Evolutionary conservation across 2,888 invertebrate species (phyloP), one percentile per base, ranked within the genome.

Genomic region (Leucoma salicis): DNA sequence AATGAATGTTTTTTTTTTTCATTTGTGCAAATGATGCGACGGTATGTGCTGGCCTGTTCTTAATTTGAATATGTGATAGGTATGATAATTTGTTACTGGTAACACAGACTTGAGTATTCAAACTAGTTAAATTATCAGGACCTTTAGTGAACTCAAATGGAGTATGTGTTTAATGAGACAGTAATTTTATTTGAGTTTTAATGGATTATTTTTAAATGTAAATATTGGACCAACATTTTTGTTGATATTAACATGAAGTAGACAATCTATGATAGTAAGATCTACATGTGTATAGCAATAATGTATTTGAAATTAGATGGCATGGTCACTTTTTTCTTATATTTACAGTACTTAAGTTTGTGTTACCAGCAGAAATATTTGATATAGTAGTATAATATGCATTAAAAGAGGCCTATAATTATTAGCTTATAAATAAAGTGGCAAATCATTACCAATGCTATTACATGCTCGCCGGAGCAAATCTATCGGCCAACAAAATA

Each of bases 1-100:
- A 70, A 69, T 63, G 42, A 63, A 64, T 63, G 13, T 55, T 49
- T 60, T 70, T 67, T 69, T 55, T 64, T 59, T 64, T 64, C 61
- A 53, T 74, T 82, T 82, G 74, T 76, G 82, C 83, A 82, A 84
- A 80, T 82, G 84, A 82, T 85, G 77, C 73, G 81, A 72, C 42
- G 66, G 63, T 63, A 39, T 42, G 47, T 50, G 49, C 45, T 39
- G 43, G 14, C 10, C 11, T 35, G 28, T 14, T 34, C 35, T 13
- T 25, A 31, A 35, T 39, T 18, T 37, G 39, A 37, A 39, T 57
- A 41, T 38, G 36, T 44, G 39, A 39, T 57, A 48, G 31, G 24
- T 32, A 28, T 39, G 24, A 39, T 31, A 31, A 31, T 41, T 11
- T 32, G 35, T 33, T 38, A 38, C n/a, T 45, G 8, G 32, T 46